These are phyloP conservation scores for Paelopatides confundens DNA, from an alignment of 53 echinoderm and acorn worm genomes.

Conservation along the genomic window DNA sequence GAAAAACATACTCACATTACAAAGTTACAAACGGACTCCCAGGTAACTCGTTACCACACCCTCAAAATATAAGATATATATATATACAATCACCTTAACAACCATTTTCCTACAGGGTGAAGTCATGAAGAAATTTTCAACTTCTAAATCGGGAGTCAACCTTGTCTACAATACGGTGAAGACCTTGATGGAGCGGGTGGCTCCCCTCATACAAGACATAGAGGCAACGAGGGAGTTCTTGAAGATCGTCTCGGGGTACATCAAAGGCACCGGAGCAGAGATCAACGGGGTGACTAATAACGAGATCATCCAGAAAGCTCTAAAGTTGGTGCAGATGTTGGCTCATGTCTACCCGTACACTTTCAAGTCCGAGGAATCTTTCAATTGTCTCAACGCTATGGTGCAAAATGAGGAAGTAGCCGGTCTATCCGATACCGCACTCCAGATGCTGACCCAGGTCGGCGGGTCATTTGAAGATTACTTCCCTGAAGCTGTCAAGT, in stretches of 20 bases:
- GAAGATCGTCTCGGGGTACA: conserved; percentile 68
- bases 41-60: no score
- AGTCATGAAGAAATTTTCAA: conserved; percentile 95
- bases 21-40: no score
- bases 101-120: conserved; percentile 67
- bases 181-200: conserved; percentile 90
- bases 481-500: conserved; percentile 85
- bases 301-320: conserved; percentile 72
- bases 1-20: no score
- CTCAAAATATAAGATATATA: no score
- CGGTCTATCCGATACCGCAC: conserved; percentile 76
- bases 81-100: no score
- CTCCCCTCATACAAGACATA: conserved; percentile 87
- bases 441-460: conserved; percentile 88
- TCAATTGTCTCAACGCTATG: conserved; percentile 69
- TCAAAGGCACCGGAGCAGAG: conserved; percentile 72
- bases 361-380: conserved; percentile 78
- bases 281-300: conserved; percentile 71
- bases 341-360: conserved; percentile 86
- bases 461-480: conserved; percentile 81
- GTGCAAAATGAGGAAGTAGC: conserved; percentile 80
- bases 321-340: conserved; percentile 85
- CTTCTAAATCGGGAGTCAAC: conserved; percentile 55
- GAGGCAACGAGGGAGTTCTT: conserved; percentile 82
- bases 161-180: conserved; percentile 85